Percentiles rank a stretch among this genome's conserved stretches.
Evolutionary conservation across 2,888 invertebrate species (phyloP).

Genomic region (Drosophila rubida): DNA sequence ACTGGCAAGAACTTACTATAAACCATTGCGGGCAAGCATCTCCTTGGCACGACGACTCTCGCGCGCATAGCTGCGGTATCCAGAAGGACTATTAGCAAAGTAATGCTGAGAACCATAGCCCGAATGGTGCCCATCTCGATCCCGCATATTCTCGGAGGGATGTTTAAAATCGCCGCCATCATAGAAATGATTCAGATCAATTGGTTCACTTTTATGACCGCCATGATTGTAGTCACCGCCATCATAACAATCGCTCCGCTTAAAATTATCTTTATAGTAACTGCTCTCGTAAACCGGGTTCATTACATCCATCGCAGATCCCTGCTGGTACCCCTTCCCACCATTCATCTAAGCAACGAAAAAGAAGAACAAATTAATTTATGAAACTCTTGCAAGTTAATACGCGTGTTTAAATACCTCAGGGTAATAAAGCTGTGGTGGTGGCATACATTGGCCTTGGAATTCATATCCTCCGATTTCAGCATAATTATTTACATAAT

Average conservation of each 20-base stretch:
- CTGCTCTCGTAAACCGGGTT: conserved; percentile 13
- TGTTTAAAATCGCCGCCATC: conserved; percentile 11
- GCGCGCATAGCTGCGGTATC: background rate
- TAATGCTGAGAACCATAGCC: conserved; percentile 4
- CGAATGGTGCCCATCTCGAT: background rate
- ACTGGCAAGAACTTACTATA: conserved; percentile 2
- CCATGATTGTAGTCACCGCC: conserved; percentile 3
- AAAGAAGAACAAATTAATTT: too few species aligned
- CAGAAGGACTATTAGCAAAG: background rate
- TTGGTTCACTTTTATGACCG: background rate
- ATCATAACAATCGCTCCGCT: conserved; percentile 1
- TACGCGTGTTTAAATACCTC: background rate
- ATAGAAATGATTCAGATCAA: conserved; percentile 17
- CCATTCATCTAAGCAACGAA: conserved; percentile 1
- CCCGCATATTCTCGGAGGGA: background rate
- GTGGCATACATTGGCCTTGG: background rate
- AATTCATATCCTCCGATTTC: conserved; percentile 6
- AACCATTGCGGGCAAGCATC: conserved; percentile 6
- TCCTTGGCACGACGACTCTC: conserved; percentile 3
- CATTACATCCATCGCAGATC: conserved; percentile 2
- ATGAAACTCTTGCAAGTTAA: background rate
- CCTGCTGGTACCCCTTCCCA: conserved; percentile 1
- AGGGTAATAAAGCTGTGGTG: conserved; percentile 13
- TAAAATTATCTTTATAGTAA: conserved; percentile 6
- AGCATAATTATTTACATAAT: conserved; percentile 3